Base-by-base conservation (phyloP, 2,797 vertebrate species). In the Echiichthys vipera region DNA sequence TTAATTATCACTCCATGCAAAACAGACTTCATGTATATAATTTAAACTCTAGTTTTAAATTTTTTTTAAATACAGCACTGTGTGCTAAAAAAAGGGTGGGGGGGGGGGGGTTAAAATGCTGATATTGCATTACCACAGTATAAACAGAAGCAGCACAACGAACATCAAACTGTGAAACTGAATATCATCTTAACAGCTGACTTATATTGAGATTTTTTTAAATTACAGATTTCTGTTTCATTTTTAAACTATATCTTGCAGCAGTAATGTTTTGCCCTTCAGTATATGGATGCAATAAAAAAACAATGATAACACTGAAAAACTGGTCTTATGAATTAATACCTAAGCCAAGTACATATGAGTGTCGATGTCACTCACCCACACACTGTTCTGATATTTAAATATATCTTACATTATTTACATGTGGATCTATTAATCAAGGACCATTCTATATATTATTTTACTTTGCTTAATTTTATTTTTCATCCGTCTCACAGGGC, bases 251-350 rank as follows among this genome's bases (percentile, higher is more conserved):
- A 7, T 71, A 54, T 66, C 15, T 20, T 9, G 24, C 39, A 46
- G 58, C 45, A 56, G 47, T 22, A 15, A 32, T 32, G 65, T 68
- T 73, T 15, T 53, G 54, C 51, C 66, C 13, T 7, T 25, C 57
- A 55, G 47, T 55, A 36, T 42, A 32, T 64, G 49, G 37, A 59
- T 58, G 14, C 76, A 66, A 50, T 27, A 40, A 82, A n/a, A n/a
- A n/a, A n/a, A n/a, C n/a, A n/a, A n/a, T n/a, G n/a, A n/a, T n/a
- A n/a, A n/a, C n/a, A n/a, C n/a, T n/a, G n/a, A n/a, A 34, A 40
- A 7, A 55, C 69, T 4, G 2, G 39, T 73, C 49, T 70, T 40
- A 4, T 24, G 29, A 55, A 14, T 45, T 27, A 63, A 42, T 29
- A 71, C 54, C 17, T 43, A 27, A 74, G 32, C 39, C 59, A 54